phyloP scores from a whole-genome alignment of 2,113 vertebrate species.

The Otus sunia region DNA sequence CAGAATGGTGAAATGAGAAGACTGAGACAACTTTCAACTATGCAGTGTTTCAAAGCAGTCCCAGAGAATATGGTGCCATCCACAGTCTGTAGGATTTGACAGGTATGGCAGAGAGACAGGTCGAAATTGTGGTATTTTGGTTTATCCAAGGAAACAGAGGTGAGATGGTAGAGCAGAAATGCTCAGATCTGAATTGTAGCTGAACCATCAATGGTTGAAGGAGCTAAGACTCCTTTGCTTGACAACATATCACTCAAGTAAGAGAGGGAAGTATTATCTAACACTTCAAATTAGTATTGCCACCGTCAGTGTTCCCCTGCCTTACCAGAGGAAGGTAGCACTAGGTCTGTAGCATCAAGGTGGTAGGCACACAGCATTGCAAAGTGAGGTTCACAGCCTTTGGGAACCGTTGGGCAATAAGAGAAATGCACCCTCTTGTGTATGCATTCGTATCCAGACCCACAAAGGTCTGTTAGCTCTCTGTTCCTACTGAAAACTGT shows the following conservation, averaged over 20 bases:
- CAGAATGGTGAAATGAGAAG: not conserved
- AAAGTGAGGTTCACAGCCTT: not conserved
- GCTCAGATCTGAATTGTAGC: not conserved
- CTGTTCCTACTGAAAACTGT: not conserved
- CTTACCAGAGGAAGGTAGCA: not conserved
- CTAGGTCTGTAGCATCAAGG: not conserved
- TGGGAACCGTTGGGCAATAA: accelerated
- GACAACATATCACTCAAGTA: not conserved
- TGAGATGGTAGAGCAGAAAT: not conserved
- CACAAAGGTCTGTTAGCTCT: not conserved
- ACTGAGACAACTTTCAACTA: not conserved
- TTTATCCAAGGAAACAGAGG: not conserved
- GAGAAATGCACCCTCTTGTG: not conserved
- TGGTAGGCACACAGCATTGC: not conserved
- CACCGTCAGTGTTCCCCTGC: not conserved
- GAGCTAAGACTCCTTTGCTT: not conserved
- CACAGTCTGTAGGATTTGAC: not conserved
- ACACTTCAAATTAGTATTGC: not conserved
- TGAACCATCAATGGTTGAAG: accelerated
- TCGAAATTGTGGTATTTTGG: not conserved
- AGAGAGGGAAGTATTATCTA: not conserved
- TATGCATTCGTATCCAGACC: not conserved
- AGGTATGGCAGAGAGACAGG: not conserved
- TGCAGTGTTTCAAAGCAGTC: not conserved
- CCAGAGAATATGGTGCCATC: not conserved